A percentile compares a stretch with the other conserved stretches of the same genome.
phyloP scores from a whole-genome alignment of 2,888 invertebrate species.

The Tetragnatha montana region DNA sequence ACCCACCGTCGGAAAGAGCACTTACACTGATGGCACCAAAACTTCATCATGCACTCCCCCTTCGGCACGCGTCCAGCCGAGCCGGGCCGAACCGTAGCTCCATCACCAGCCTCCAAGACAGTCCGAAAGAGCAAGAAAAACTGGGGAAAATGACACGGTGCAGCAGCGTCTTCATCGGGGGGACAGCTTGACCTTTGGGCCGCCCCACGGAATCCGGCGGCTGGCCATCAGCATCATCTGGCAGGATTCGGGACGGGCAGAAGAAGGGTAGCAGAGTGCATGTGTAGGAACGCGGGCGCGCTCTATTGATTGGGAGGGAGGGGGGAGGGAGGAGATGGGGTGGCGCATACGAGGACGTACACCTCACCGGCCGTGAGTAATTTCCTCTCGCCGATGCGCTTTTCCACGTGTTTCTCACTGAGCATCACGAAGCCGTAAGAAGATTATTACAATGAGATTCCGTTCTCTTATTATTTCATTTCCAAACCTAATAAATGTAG shows the following conservation, averaged over 20 bases:
- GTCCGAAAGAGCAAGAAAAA: constrained; percentile 1
- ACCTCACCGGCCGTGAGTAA: too few species aligned
- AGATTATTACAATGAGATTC: too few species aligned
- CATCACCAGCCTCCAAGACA: not conserved
- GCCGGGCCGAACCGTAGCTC: not conserved
- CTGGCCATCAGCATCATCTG: too few species aligned
- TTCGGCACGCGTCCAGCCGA: not conserved
- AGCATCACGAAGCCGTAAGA: too few species aligned
- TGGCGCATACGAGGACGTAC: not conserved
- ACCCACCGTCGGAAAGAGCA: not conserved
- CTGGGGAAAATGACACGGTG: not conserved
- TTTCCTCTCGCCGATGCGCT: too few species aligned
- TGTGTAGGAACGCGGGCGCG: constrained; percentile 20
- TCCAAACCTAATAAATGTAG: too few species aligned
- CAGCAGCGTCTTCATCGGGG: not conserved
- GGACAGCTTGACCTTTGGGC: constrained; percentile 42
- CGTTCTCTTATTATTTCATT: too few species aligned
- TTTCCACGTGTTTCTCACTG: too few species aligned
- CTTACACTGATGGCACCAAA: constrained; percentile 70
- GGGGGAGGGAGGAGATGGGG: constrained; percentile 32
- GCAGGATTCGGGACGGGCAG: constrained; percentile 6
- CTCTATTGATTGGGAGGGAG: constrained; percentile 46
- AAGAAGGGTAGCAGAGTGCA: constrained; percentile 41
- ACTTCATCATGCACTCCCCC: constrained; percentile 63
- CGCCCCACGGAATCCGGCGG: constrained; percentile 17